Conservation (phyloP, 2,797 vertebrate species). For the Salarias fasciatus region DNA sequence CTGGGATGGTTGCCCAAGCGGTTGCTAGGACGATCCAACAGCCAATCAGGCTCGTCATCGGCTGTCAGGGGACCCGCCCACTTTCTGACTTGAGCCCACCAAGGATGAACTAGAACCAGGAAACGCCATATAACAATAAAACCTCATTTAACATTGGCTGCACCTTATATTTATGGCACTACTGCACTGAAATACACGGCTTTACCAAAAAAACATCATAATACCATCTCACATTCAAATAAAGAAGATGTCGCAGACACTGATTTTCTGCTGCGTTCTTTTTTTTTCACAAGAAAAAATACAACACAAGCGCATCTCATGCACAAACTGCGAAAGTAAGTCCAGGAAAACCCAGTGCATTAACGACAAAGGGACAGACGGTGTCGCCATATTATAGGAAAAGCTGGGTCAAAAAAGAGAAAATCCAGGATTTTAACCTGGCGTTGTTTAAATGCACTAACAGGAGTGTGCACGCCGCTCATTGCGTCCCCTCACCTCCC, state of each 20-base stretch:
- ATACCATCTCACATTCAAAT: background rate
- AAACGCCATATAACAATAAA: slow-evolving; percentile 24
- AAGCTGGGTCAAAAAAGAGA: slow-evolving; percentile 14
- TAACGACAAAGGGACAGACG: slow-evolving; percentile 39
- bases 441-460: no score
- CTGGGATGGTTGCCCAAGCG: slow-evolving; percentile 74
- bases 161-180: background rate
- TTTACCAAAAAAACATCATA: no score
- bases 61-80: slow-evolving; percentile 44
- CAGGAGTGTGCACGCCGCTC: background rate
- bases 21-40: slow-evolving; percentile 79
- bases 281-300: no score
- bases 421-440: slow-evolving; percentile 23
- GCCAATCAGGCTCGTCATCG: slow-evolving; percentile 66
- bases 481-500: slow-evolving; percentile 2
- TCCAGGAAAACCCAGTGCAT: slow-evolving; percentile 23
- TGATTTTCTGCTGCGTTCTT: background rate
- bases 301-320: background rate
- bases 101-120: slow-evolving; percentile 30
- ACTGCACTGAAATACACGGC: no score
- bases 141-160: background rate
- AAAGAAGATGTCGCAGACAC: background rate
- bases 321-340: background rate
- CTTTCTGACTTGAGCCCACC: slow-evolving; percentile 33
- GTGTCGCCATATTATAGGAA: slow-evolving; percentile 76